Base-by-base conservation (phyloP, 2,113 vertebrate species). In the Pangasianodon gigas region DNA sequence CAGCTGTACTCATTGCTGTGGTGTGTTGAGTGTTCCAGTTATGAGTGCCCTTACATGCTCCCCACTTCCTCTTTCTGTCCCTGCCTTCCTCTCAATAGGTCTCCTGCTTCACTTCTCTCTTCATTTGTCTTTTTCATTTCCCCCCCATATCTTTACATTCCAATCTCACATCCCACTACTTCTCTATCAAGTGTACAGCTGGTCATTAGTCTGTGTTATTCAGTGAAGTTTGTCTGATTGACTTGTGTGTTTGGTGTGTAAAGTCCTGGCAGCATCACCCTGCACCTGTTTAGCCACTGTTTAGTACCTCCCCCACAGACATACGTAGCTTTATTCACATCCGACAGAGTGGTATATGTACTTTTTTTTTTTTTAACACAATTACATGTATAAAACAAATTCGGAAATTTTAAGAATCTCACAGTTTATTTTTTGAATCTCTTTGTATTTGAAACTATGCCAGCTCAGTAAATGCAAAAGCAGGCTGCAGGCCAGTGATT, bases 1-100 rank as follows among this genome's bases (percentile, higher is more conserved):
- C 74, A 69, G 84, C 74, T 82, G 75, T 54, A 85, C 69, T 77
- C 88, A 62, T 29, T n/a, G n/a, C 90, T 52, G 44, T 71, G 84
- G 65, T 86, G 75, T 91, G 62, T 91, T 88, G 60, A 84, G 75
- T 88, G 65, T 58, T 54, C 87, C 62, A 69, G 32, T 83, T 88
- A 44, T 52, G 60, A 82, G 60, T 46, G 77, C 46, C 74, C 60
- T 56, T 71, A 71, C 46, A 67, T 24, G 52, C 46, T 44, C 51
- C 87, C 32, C 48, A 71, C 62, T 88, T 88, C 69, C 79, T 87
- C 60, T 69, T 83, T 83, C 48, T 83, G 79, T 71, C 32, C 69
- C 46, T 54, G n/a, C 37, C n/a, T 67, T 37, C 29, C 87, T 51
- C 79, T 24, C 62, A 19, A 37, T 82, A 37, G 29, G 32, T 58